These are phyloP conservation scores for Astur gentilis DNA, from an alignment of 2,113 vertebrate species.

Conservation along the genomic window DNA sequence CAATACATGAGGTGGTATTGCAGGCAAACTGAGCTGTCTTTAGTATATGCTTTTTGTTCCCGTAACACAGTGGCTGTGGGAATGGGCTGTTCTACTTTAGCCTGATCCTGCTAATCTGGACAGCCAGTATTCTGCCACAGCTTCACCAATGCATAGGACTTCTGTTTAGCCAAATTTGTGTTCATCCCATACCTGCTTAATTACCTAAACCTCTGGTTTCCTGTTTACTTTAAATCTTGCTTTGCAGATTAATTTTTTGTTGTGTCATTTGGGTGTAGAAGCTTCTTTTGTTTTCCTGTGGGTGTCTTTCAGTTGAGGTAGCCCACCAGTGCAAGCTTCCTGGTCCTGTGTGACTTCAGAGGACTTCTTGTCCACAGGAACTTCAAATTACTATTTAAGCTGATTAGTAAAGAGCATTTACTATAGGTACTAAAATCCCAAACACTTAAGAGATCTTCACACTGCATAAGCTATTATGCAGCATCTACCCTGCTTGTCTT, in stretches of 20 bases:
- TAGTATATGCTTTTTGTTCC: neutral
- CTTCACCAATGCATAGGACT: neutral
- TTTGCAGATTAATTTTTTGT: neutral
- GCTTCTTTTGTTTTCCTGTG: neutral
- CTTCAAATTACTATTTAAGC: neutral
- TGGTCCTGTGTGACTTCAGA: neutral
- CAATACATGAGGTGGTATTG: neutral
- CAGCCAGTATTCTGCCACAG: neutral
- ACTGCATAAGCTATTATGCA: neutral
- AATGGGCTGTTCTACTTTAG: neutral
- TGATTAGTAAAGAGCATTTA: slow-evolving; percentile 3
- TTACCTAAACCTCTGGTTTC: neutral
- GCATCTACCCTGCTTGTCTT: neutral
- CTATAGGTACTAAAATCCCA: neutral
- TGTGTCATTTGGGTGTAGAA: neutral
- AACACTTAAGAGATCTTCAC: neutral
- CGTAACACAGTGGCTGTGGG: fast-evolving
- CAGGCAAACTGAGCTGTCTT: neutral
- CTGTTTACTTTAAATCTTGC: neutral
- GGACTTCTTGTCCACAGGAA: neutral
- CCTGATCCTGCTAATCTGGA: neutral
- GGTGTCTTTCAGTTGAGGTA: neutral
- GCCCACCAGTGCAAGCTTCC: neutral
- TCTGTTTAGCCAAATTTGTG: neutral
- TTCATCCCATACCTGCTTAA: neutral